These are phyloP conservation scores for Thecophora atra DNA, from an alignment of 2,888 invertebrate genomes.

Conservation along the genomic window DNA sequence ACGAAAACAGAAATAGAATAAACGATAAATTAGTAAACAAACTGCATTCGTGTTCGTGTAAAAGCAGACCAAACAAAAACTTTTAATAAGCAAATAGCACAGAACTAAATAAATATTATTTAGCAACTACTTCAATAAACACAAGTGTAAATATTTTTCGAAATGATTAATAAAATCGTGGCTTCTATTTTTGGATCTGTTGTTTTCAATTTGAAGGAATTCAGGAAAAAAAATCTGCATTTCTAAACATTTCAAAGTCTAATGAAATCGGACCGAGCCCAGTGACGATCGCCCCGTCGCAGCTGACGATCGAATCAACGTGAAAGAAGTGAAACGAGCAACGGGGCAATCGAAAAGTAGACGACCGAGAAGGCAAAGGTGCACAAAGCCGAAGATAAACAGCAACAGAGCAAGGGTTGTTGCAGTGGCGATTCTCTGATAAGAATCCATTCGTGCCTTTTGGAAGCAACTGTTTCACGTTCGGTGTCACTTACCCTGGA, in stretches of 20 bases:
- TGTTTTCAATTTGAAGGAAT: neutral
- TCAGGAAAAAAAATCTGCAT: neutral
- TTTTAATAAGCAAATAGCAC: too few species aligned
- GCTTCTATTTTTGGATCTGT: neutral
- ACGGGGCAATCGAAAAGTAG: neutral
- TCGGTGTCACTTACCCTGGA: too few species aligned
- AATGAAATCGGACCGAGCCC: neutral
- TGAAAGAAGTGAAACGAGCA: neutral
- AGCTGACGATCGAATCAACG: neutral
- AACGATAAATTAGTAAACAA: neutral
- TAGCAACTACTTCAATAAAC: too few species aligned
- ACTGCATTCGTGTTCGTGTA: neutral
- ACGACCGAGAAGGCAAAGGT: neutral
- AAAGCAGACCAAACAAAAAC: too few species aligned
- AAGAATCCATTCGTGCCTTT: too few species aligned
- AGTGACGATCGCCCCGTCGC: neutral
- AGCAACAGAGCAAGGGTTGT: neutral
- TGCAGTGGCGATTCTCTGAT: neutral
- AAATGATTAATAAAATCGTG: neutral
- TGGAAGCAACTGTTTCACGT: too few species aligned
- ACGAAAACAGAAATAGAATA: neutral
- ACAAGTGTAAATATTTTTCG: neutral
- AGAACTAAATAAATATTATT: too few species aligned
- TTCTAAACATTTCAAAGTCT: neutral
- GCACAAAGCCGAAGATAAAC: neutral